These are phyloP conservation scores for Ophioninae sp. DNA, from an alignment of 2,888 invertebrate species.

Conservation along the genomic window DNA sequence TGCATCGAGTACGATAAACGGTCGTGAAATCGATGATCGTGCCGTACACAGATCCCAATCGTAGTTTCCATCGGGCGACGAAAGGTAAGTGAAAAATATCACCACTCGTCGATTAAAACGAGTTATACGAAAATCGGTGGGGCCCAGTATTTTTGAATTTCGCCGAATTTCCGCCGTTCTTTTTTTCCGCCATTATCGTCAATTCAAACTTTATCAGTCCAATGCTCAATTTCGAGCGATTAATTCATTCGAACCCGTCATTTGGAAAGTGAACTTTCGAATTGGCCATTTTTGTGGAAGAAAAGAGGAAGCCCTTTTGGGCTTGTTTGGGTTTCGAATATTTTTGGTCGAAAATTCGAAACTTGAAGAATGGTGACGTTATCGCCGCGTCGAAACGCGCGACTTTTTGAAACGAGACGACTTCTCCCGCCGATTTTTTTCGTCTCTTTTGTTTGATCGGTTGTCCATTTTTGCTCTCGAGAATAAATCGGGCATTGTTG, in stretches of 20 bases:
- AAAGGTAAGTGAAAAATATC: constrained; percentile 36
- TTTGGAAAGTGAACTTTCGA: not conserved
- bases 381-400: constrained; percentile 8
- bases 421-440: not conserved
- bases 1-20: constrained; percentile 67
- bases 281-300: not conserved
- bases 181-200: too few species aligned
- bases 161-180: too few species aligned
- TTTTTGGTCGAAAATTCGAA: not conserved
- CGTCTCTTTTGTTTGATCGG: not conserved
- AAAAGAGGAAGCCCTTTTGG: not conserved
- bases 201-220: too few species aligned
- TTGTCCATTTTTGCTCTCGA: not conserved
- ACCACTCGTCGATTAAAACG: not conserved
- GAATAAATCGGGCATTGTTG: constrained; percentile 40
- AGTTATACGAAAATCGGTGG: not conserved
- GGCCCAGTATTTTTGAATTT: not conserved
- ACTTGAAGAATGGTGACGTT: not conserved
- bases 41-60: constrained; percentile 23
- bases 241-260: not conserved
- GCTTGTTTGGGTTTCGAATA: not conserved
- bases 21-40: constrained; percentile 45
- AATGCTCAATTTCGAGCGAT: too few species aligned
- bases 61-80: constrained; percentile 12
- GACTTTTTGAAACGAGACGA: constrained; percentile 30